Base-by-base conservation (phyloP, 2,113 vertebrate species). In the Urocitellus parryii region DNA sequence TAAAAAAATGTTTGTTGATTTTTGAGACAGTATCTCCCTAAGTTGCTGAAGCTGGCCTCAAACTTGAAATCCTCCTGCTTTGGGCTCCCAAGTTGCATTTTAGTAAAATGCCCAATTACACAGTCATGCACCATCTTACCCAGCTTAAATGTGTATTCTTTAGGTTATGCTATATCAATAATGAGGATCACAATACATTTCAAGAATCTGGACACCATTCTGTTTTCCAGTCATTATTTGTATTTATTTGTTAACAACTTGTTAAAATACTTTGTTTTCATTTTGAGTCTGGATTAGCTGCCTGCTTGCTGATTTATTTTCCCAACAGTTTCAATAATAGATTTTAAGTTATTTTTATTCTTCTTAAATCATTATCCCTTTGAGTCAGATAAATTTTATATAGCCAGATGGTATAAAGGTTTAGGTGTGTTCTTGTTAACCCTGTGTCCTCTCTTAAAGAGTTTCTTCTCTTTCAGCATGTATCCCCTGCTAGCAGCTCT, bases 261-360 rank as follows among this genome's bases (percentile, higher is more conserved):
- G 61, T 95, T 97, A 86, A 96, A 94, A 89, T 9, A 37, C 20
- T 87, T 92, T 51, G 24, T 94, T 17, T 95, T 97, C 73, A 63
- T 78, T 95, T 48, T 42, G 63, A 96, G 27, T 32, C 25, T 77
- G 48, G n/a, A n/a, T 72, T 77, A 89, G 63, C 53, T 94, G 65
- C n/a, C 56, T 83, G 1, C 63, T 89, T 83, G 1, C 63, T 89
- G 17, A 8, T 77, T 88, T 68, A 24, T 95, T 90, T 90, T 93
- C 63, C 90, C 91, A 90, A 78, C 82, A 92, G 3, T 96, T 96
- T 34, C 29, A 91, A 8, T 85, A 78, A 86, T 93, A 70, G 27
- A 72, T 89, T 95, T 95, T 91, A 95, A 96, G 76, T 88, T 94
- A 24, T 87, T 11, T 90, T 91, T 92, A 78, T 51, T 94, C 56